These are phyloP conservation scores for Chaetodon trifasciatus DNA, from an alignment of 2,797 vertebrate genomes.

Conservation along the genomic window DNA sequence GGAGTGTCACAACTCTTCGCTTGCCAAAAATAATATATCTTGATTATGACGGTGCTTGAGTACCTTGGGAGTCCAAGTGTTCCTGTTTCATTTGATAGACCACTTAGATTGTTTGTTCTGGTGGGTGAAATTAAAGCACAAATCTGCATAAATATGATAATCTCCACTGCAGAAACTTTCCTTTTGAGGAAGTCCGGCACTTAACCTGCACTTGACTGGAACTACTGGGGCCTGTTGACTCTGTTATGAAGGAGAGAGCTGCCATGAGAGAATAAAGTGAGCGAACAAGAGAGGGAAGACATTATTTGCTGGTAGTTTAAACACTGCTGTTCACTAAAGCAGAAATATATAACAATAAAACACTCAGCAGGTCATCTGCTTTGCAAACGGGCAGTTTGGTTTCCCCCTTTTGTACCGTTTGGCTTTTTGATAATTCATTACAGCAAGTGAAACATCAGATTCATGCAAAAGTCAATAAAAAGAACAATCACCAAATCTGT, in stretches of 20 bases:
- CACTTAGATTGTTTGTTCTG: not conserved
- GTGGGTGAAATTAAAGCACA: not conserved
- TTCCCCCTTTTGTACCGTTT: no score
- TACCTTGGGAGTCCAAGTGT: no score
- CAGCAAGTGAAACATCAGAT: not conserved
- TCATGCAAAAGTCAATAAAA: not conserved
- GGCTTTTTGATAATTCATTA: not conserved
- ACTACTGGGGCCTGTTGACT: no score
- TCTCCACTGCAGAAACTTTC: not conserved
- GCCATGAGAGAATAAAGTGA: not conserved
- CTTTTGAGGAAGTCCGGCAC: not conserved
- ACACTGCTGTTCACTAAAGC: not conserved
- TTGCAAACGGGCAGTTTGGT: not conserved
- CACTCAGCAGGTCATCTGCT: not conserved
- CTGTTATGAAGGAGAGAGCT: not conserved
- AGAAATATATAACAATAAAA: not conserved
- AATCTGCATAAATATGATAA: not conserved
- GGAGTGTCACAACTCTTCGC: not conserved
- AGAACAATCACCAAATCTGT: not conserved
- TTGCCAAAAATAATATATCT: constrained; percentile 1
- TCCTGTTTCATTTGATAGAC: not conserved
- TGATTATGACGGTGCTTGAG: not conserved
- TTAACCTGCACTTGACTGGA: not conserved
- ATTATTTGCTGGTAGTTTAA: not conserved
- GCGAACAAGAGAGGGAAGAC: not conserved